phyloP scores from a whole-genome alignment of 2,888 invertebrate genomes.

The Drosophila sordidula region DNA sequence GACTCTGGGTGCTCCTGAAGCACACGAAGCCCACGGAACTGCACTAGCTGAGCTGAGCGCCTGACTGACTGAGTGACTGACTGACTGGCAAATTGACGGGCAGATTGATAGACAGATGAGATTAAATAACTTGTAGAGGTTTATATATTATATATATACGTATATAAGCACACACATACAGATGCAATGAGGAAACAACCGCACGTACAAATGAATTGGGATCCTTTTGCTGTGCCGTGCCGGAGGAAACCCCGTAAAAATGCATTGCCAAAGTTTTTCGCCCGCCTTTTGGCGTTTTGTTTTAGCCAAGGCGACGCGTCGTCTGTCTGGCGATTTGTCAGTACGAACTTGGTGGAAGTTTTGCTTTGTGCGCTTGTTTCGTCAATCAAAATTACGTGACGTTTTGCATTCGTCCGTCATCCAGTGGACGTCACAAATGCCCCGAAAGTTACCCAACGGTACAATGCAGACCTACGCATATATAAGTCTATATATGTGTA shows the following conservation, averaged over 20 bases:
- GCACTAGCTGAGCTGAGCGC: slow-evolving; percentile 35
- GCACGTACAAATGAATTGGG: slow-evolving; percentile 51
- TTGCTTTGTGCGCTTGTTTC: slow-evolving; percentile 62
- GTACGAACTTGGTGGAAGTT: slow-evolving; percentile 56
- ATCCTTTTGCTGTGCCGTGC: slow-evolving; percentile 31
- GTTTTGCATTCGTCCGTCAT: slow-evolving; percentile 53
- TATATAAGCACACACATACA: slow-evolving; percentile 14
- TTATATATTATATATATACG: slow-evolving; percentile 57
- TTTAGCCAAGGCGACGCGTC: slow-evolving; percentile 19
- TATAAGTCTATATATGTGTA: not conserved
- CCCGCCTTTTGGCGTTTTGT: slow-evolving; percentile 33
- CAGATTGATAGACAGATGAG: slow-evolving; percentile 85
- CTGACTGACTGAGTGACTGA: slow-evolving; percentile 28
- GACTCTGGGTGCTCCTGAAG: slow-evolving; percentile 34
- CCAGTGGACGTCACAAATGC: slow-evolving; percentile 55
- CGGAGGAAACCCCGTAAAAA: slow-evolving; percentile 18
- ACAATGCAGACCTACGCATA: not conserved
- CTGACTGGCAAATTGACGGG: slow-evolving; percentile 84
- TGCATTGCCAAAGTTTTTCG: slow-evolving; percentile 47
- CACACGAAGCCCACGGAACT: slow-evolving; percentile 41
- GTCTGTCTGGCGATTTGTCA: slow-evolving; percentile 60
- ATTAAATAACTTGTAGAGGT: slow-evolving; percentile 84
- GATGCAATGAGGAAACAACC: slow-evolving; percentile 46
- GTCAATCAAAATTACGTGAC: slow-evolving; percentile 80
- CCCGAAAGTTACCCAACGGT: not conserved